Percentiles rank a stretch among this genome's conserved stretches.
phyloP scores from a whole-genome alignment of 1,140 invertebrate species.

The Drosophila elegans region DNA sequence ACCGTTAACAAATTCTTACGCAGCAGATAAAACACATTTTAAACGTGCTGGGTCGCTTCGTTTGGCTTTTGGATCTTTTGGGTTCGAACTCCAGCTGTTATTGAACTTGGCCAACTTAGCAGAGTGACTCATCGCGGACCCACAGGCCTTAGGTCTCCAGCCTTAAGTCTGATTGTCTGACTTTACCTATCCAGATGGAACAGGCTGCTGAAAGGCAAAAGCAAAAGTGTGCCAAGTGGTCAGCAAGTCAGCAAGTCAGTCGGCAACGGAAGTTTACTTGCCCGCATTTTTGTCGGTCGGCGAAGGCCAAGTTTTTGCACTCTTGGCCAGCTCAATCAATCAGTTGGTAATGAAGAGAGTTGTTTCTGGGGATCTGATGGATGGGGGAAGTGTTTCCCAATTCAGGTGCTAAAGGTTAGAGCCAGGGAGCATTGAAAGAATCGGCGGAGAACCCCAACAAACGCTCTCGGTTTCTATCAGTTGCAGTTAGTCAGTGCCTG shows the following conservation, averaged over 20 bases:
- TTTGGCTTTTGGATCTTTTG: slow-evolving; percentile 7
- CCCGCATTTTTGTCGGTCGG: slow-evolving; percentile 68
- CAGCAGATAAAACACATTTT: slow-evolving; percentile 55
- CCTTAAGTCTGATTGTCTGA: slow-evolving; percentile 6
- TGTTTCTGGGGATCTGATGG: slow-evolving; percentile 1
- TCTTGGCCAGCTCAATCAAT: slow-evolving; percentile 67
- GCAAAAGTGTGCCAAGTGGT: slow-evolving; percentile 81
- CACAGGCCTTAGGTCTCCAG: slow-evolving; percentile 14
- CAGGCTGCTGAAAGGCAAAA: slow-evolving; percentile 31
- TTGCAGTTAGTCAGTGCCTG: slow-evolving; percentile 47
- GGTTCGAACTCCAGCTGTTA: slow-evolving; percentile 64
- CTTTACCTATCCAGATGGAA: slow-evolving; percentile 10
- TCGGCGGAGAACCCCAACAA: slow-evolving; percentile 8
- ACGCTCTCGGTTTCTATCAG: slow-evolving; percentile 48
- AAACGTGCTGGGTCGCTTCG: slow-evolving; percentile 12
- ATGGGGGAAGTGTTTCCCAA: slow-evolving; percentile 24
- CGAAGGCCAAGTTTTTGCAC: slow-evolving; percentile 68
- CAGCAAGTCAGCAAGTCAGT: slow-evolving; percentile 54
- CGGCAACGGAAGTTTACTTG: slow-evolving; percentile 75
- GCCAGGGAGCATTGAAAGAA: slow-evolving; percentile 33
- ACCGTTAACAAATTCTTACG: slow-evolving; percentile 79
- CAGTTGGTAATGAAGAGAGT: slow-evolving; percentile 62
- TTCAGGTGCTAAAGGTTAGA: slow-evolving; percentile 30
- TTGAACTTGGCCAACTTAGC: slow-evolving; percentile 76
- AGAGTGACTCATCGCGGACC: slow-evolving; percentile 48